phyloP scores from a whole-genome alignment of 1,140 invertebrate genomes.

The Drosophila parabipectinata region DNA sequence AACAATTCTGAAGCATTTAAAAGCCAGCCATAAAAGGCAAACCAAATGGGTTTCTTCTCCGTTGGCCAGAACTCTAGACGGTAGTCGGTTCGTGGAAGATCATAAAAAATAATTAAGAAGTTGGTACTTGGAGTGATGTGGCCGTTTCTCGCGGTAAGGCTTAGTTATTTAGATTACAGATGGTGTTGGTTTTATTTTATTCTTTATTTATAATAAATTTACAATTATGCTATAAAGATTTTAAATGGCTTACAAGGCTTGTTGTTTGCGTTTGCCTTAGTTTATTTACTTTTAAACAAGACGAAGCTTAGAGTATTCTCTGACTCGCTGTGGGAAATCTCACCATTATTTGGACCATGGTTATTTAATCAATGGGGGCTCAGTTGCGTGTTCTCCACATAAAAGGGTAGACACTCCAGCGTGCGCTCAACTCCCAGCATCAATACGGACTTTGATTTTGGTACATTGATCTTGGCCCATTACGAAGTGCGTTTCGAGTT shows the following conservation, averaged over 20 bases:
- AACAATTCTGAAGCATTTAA: conserved; percentile 63
- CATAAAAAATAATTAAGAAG: conserved; percentile 78
- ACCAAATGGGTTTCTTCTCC: conserved; percentile 36
- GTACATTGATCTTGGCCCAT: conserved; percentile 72
- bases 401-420: conserved; percentile 58
- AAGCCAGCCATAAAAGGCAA: conserved; percentile 51
- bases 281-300: not conserved
- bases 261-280: no score
- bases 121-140: conserved; percentile 42
- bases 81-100: conserved; percentile 67
- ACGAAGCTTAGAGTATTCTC: conserved; percentile 1
- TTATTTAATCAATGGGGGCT: conserved; percentile 75
- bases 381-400: conserved; percentile 28
- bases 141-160: conserved; percentile 7
- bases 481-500: conserved; percentile 18
- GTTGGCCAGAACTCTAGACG: conserved; percentile 32
- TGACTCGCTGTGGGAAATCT: not conserved
- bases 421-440: conserved; percentile 53
- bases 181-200: not conserved
- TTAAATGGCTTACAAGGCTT: no score
- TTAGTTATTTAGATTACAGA: not conserved
- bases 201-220: not conserved
- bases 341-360: conserved; percentile 37
- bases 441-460: conserved; percentile 15
- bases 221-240: not conserved